Percentiles rank a stretch among this genome's conserved stretches.
These are phyloP conservation scores for Lithophane leautieri DNA, from an alignment of 2,888 invertebrate species.

Conservation along the genomic window DNA sequence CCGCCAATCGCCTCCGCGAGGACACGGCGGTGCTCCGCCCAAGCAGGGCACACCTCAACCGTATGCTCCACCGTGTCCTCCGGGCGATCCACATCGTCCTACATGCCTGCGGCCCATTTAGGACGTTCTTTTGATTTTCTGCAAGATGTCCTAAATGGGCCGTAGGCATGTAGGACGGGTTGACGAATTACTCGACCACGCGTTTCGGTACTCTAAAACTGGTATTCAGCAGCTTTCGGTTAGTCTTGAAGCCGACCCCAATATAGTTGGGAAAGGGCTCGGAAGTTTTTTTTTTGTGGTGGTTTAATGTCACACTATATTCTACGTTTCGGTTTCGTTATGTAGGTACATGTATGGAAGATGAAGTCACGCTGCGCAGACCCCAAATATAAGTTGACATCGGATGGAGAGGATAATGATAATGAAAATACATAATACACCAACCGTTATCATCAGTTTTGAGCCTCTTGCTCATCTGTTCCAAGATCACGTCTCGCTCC, in stretches of 20 bases:
- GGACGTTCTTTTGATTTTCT: no score
- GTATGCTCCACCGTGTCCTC: no score
- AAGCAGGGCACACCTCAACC: no score
- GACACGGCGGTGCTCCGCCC: no score
- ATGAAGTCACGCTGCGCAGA: background rate
- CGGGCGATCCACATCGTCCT: no score
- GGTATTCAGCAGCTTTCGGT: background rate
- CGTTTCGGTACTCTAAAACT: background rate
- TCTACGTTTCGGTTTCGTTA: background rate
- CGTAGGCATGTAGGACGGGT: no score
- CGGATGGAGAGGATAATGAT: background rate
- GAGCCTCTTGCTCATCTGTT: constrained; percentile 97
- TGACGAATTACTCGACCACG: no score
- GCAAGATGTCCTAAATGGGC: no score
- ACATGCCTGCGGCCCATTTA: no score
- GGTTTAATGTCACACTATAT: background rate
- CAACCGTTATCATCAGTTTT: constrained; percentile 99
- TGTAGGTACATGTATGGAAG: background rate
- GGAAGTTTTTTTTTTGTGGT: background rate
- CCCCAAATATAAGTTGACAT: background rate
- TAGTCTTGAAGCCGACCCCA: background rate
- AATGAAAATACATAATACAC: background rate
- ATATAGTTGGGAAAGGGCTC: background rate
- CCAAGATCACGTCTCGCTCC: constrained; percentile 97
- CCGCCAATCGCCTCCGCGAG: no score